These are phyloP conservation scores for Laticauda laticaudata DNA, from an alignment of 2,113 vertebrate species.

Conservation along the genomic window DNA sequence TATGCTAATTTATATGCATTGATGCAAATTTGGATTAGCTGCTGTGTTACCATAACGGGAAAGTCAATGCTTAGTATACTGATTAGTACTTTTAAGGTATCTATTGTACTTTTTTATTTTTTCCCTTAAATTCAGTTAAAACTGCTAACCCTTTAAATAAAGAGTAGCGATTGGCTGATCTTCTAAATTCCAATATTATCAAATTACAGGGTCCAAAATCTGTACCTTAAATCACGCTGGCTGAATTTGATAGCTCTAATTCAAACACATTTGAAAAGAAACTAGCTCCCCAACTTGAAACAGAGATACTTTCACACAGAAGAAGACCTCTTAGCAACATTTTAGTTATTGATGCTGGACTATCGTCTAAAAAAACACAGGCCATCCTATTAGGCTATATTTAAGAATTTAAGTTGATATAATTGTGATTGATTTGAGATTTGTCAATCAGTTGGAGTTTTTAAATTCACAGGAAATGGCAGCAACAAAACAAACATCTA, in stretches of 20 bases:
- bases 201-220: background rate
- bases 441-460: background rate
- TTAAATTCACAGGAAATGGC: background rate
- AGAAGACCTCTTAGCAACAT: background rate
- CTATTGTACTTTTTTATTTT: background rate
- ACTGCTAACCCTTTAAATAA: background rate
- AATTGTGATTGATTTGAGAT: background rate
- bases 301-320: background rate
- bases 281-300: background rate
- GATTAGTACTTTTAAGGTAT: background rate
- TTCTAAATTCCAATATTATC: background rate
- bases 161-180: background rate
- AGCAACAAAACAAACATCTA: background rate
- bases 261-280: background rate
- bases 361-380: background rate
- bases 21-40: background rate
- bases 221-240: background rate
- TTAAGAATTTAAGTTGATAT: background rate
- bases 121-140: background rate
- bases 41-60: background rate
- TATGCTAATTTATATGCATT: background rate
- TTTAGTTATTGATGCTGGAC: background rate
- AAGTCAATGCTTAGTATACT: background rate
- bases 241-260: background rate
- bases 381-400: background rate